Evolutionary conservation across 2,113 vertebrate genomes (phyloP).

Genomic region (Phycodurus eques): DNA sequence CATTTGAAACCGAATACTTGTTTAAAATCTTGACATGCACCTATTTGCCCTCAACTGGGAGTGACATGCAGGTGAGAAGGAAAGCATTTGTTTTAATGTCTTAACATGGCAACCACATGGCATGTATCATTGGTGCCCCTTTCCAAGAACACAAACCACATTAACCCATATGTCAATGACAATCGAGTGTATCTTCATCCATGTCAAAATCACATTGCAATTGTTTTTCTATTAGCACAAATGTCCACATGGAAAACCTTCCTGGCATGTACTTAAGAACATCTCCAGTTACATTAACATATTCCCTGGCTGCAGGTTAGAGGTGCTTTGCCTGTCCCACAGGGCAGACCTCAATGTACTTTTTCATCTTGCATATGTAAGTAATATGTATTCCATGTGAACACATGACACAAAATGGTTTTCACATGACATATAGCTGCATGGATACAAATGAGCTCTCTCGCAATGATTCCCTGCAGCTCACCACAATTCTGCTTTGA

Average conservation of each 20-base stretch:
- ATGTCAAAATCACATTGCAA: constrained; percentile 28
- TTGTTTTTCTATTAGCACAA: constrained; percentile 47
- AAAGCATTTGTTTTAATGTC: constrained; percentile 1
- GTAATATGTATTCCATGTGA: constrained; percentile 75
- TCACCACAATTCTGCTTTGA: constrained; percentile 41
- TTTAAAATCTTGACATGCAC: constrained; percentile 44
- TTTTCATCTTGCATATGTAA: constrained; percentile 72
- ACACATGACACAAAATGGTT: constrained; percentile 65
- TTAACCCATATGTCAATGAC: constrained; percentile 14
- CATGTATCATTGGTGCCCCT: constrained; percentile 6
- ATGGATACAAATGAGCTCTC: constrained; percentile 50
- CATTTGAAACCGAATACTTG: constrained; percentile 66
- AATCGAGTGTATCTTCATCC: constrained; percentile 20
- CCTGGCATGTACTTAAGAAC: constrained; percentile 65
- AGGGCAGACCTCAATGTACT: constrained; percentile 58
- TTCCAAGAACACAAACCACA: not conserved
- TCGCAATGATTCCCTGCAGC: constrained; percentile 48
- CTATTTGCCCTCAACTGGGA: constrained; percentile 17
- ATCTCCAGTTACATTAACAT: constrained; percentile 69
- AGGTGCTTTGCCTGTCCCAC: constrained; percentile 63
- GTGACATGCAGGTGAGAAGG: not conserved
- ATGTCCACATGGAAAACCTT: constrained; percentile 60
- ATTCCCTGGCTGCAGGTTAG: constrained; percentile 61
- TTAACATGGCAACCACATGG: not conserved
- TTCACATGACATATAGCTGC: constrained; percentile 62